phyloP scores from a whole-genome alignment of 2,113 vertebrate genomes.

The Malurus alboscapulatus region DNA sequence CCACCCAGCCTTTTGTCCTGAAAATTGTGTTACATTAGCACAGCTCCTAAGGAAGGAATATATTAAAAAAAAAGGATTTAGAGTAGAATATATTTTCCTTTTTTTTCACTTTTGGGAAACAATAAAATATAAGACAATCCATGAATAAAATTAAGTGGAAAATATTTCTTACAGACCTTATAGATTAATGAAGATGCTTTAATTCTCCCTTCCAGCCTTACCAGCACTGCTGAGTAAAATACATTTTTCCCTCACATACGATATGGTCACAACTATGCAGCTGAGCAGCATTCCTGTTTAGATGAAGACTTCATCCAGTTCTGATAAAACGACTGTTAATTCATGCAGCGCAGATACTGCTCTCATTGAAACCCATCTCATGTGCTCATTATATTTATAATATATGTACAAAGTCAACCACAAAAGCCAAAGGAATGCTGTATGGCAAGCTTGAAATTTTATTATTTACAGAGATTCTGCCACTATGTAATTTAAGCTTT shows the following conservation, averaged over 20 bases:
- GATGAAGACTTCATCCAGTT: not conserved
- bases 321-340: slow-evolving; percentile 9
- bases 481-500: not conserved
- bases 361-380: slow-evolving; percentile 1
- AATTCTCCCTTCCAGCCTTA: not conserved
- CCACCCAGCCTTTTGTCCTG: not conserved
- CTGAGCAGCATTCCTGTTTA: not conserved
- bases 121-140: not conserved
- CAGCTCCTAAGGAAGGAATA: not conserved
- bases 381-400: not conserved
- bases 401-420: not conserved
- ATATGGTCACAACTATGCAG: not conserved
- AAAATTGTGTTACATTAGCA: not conserved
- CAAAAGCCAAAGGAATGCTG: slow-evolving; percentile 45
- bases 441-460: not conserved
- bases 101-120: not conserved
- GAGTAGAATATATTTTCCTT: not conserved
- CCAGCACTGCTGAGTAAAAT: not conserved
- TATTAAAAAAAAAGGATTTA: not conserved
- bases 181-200: not conserved
- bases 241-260: not conserved
- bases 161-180: not conserved
- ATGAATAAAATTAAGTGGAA: not conserved
- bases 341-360: not conserved
- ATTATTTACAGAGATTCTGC: slow-evolving; percentile 11